These are phyloP conservation scores for Sinonovacula constricta DNA, from an alignment of 1,140 invertebrate genomes.

Conservation along the genomic window DNA sequence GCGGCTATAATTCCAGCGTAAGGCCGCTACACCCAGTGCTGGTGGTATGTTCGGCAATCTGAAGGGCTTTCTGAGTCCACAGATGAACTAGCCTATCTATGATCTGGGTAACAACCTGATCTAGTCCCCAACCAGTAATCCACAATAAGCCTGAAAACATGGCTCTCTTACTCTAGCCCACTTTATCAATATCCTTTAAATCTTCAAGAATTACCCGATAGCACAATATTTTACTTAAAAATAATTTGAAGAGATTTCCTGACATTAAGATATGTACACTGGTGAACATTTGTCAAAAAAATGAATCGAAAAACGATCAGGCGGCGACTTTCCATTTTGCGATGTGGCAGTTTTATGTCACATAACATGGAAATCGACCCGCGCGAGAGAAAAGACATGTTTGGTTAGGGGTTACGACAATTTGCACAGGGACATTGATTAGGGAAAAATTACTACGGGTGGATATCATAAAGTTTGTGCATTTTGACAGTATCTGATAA, in stretches of 20 bases:
- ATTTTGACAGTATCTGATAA: constrained; percentile 39
- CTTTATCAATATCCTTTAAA: constrained; percentile 54
- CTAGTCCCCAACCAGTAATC: constrained; percentile 41
- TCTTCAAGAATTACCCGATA: constrained; percentile 50
- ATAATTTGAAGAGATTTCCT: constrained; percentile 51
- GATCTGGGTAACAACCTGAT: constrained; percentile 36
- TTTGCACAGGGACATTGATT: constrained; percentile 52
- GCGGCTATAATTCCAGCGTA: too few species aligned
- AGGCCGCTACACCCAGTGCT: too few species aligned
- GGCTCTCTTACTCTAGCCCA: constrained; percentile 54
- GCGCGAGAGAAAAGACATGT: constrained; percentile 37
- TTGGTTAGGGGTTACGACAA: constrained; percentile 40
- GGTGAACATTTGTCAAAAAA: constrained; percentile 54
- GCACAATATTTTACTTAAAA: constrained; percentile 58
- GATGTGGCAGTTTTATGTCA: constrained; percentile 42
- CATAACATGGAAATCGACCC: constrained; percentile 45
- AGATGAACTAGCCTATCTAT: constrained; percentile 47
- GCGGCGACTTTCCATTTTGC: constrained; percentile 54
- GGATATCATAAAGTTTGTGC: constrained; percentile 48
- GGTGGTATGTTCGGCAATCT: background rate
- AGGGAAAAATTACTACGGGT: constrained; percentile 48
- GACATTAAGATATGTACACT: constrained; percentile 40
- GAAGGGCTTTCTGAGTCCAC: background rate
- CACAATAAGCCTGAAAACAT: constrained; percentile 49
- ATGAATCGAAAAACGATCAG: constrained; percentile 46